Conservation (phyloP, 1,140 invertebrate species). For the Triops cancriformis region DNA sequence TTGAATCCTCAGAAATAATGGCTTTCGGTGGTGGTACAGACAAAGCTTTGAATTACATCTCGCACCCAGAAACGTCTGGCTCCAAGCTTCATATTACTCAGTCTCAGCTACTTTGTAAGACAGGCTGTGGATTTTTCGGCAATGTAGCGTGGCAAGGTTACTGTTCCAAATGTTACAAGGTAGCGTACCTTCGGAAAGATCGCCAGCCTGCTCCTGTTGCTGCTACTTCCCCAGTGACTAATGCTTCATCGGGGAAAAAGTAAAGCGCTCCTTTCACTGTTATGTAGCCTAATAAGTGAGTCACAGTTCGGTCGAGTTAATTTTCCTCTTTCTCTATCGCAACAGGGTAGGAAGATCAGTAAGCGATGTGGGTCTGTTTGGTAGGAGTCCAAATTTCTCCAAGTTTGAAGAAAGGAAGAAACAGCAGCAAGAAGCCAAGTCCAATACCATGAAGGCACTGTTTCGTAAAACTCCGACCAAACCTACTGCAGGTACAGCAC, state of each 20-base stretch:
- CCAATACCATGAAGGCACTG: conserved; percentile 65
- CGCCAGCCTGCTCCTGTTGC: conserved; percentile 27
- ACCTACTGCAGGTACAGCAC: conserved; percentile 41
- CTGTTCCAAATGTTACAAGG: conserved; percentile 78
- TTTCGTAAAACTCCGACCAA: conserved; percentile 63
- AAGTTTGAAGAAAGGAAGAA: conserved; percentile 82
- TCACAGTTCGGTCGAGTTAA: neutral
- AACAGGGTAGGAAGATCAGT: conserved; percentile 34
- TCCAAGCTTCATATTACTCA: conserved; percentile 67
- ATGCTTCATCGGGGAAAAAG: conserved; percentile 17
- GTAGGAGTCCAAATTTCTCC: conserved; percentile 48
- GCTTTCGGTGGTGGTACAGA: neutral
- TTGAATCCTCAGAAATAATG: neutral
- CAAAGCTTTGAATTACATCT: neutral
- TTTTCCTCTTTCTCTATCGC: neutral
- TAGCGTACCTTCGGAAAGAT: conserved; percentile 35
- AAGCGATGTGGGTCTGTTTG: conserved; percentile 32
- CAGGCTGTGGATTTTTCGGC: conserved; percentile 92
- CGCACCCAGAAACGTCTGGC: neutral
- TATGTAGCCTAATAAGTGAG: no score
- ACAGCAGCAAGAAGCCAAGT: conserved; percentile 70
- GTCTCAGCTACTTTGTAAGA: conserved; percentile 84
- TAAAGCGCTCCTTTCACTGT: neutral
- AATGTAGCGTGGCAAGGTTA: conserved; percentile 95
- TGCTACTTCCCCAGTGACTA: neutral